phyloP scores from a whole-genome alignment of 2,113 vertebrate genomes.

The Symphodus melops region DNA sequence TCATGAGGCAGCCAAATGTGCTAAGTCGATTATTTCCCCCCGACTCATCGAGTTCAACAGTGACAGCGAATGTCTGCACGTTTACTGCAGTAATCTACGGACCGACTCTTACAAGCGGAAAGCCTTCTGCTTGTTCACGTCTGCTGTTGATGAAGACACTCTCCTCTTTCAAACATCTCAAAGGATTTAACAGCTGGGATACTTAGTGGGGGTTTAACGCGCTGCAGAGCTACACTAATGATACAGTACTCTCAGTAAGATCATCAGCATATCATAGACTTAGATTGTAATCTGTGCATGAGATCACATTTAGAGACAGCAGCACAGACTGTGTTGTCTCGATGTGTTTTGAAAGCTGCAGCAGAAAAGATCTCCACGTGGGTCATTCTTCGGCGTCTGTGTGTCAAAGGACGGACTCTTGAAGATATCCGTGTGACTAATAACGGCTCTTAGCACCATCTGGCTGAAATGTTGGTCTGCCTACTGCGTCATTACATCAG shows the following conservation, averaged over 20 bases:
- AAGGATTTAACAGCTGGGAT: conserved; percentile 20
- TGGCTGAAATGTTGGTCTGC: conserved; percentile 41
- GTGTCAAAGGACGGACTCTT: conserved; percentile 67
- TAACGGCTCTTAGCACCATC: conserved; percentile 24
- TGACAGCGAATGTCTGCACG: neutral
- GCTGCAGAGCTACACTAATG: neutral
- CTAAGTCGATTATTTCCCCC: neutral
- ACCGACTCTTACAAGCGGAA: conserved; percentile 2
- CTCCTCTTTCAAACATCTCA: conserved; percentile 23
- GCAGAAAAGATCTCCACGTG: conserved; percentile 36
- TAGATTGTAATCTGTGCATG: neutral
- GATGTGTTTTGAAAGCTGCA: conserved; percentile 39
- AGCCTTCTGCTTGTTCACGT: conserved; percentile 18
- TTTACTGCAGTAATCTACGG: neutral
- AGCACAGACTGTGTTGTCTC: neutral
- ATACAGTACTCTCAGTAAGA: neutral
- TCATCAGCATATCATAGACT: neutral
- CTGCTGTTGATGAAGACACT: neutral
- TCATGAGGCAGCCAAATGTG: too few species aligned
- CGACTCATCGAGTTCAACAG: neutral
- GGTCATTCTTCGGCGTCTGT: conserved; percentile 29
- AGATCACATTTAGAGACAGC: conserved; percentile 6
- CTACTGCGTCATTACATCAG: conserved; percentile 44
- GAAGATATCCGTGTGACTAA: conserved; percentile 41
- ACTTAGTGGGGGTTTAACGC: neutral